These are phyloP conservation scores for Chrysemys picta DNA, from an alignment of 2,113 vertebrate species.

Conservation along the genomic window DNA sequence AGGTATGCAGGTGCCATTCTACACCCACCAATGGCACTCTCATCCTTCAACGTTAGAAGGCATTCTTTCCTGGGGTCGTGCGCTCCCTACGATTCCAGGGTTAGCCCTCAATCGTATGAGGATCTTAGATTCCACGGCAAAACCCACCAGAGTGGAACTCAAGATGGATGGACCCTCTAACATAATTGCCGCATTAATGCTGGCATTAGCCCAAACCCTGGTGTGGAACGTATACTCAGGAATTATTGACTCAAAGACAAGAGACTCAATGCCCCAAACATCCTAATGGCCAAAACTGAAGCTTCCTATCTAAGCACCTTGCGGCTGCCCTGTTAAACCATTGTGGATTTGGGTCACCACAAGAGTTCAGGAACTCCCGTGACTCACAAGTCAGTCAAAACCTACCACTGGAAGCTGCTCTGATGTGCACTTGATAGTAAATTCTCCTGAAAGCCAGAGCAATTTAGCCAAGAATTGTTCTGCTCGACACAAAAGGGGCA, in stretches of 20 bases:
- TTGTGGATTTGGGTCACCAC: not conserved
- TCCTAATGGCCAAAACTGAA: not conserved
- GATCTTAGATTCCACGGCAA: not conserved
- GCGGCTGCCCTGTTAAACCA: not conserved
- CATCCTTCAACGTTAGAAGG: not conserved
- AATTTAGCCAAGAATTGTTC: not conserved
- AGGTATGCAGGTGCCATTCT: not conserved
- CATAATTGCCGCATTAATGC: not conserved
- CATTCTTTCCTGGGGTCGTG: not conserved
- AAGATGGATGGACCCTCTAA: not conserved
- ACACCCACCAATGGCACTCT: not conserved
- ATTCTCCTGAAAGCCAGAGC: rapidly evolving
- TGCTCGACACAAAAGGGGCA: not conserved
- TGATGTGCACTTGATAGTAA: rapidly evolving
- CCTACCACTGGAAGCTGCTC: not conserved
- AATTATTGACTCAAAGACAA: not conserved
- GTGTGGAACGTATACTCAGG: not conserved
- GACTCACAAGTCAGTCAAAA: not conserved
- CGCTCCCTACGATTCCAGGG: not conserved
- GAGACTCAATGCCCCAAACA: not conserved
- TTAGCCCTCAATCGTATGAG: not conserved
- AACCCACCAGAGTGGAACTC: not conserved
- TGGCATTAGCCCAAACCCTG: not conserved
- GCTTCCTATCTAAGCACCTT: not conserved
- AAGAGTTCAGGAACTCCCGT: rapidly evolving